phyloP scores from a whole-genome alignment of 2,113 vertebrate species.

The Lamprologus tigripictilis region DNA sequence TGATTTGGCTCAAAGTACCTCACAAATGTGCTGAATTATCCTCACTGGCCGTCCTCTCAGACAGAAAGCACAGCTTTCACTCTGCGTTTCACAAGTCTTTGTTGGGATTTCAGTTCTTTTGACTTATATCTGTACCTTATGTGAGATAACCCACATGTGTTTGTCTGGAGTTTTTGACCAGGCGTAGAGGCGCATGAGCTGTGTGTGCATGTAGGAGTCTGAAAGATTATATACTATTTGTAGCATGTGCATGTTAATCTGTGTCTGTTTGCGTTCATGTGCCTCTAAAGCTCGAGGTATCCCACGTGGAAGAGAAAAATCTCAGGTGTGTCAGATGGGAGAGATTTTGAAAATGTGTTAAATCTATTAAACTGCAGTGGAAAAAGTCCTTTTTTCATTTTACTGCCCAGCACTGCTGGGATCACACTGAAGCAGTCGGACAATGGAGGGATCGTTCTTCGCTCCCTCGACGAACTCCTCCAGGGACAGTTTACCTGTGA shows the following conservation, averaged over 20 bases:
- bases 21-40: not conserved
- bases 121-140: constrained; percentile 4
- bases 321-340: constrained; percentile 18
- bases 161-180: not conserved
- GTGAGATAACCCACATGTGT: not conserved
- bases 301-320: not conserved
- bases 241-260: not conserved
- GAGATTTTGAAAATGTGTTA: not conserved
- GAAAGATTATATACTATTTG: not conserved
- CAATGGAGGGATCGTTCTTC: constrained; percentile 94
- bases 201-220: not conserved
- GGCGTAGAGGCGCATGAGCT: constrained; percentile 19
- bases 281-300: constrained; percentile 16
- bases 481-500: constrained; percentile 91
- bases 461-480: constrained; percentile 98
- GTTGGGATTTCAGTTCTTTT: constrained; percentile 30
- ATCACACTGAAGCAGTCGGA: constrained; percentile 96
- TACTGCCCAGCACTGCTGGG: constrained; percentile 86
- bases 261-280: not conserved
- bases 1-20: constrained; percentile 26
- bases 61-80: not conserved
- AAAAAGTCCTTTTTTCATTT: not conserved
- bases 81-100: constrained; percentile 32
- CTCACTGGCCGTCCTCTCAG: not conserved
- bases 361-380: not conserved